Conservation (phyloP, 2,113 vertebrate species). For the Lepus americanus region DNA sequence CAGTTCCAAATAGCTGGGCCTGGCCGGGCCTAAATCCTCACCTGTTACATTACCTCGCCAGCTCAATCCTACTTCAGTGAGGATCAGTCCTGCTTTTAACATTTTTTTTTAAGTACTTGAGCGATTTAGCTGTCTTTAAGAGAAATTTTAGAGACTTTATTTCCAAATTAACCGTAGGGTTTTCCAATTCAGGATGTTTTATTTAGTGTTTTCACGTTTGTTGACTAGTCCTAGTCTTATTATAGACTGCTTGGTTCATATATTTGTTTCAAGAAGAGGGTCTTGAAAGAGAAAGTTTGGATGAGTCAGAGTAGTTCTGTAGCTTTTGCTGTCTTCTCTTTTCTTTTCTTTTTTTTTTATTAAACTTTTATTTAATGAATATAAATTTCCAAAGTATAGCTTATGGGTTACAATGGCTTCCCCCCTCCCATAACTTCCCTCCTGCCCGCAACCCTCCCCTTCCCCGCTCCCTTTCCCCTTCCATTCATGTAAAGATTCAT, state of each 20-base stretch:
- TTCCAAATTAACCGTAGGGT: conserved; percentile 19
- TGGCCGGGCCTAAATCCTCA: conserved; percentile 25
- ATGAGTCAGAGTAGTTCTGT: no score
- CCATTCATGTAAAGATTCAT: no score
- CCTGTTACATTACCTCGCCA: background rate
- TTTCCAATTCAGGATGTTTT: conserved; percentile 48
- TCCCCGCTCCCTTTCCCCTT: no score
- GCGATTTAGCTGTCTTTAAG: conserved; percentile 45
- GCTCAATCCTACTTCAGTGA: conserved; percentile 1
- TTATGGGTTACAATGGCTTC: no score
- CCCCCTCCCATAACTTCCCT: no score
- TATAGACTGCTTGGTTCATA: background rate
- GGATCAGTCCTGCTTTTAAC: background rate
- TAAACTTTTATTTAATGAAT: no score
- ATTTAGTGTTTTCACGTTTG: conserved; percentile 28
- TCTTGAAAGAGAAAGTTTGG: no score
- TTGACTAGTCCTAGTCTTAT: background rate
- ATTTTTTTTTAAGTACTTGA: conserved; percentile 53
- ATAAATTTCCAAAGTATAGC: no score
- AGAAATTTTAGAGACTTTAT: conserved; percentile 51
- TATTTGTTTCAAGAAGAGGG: background rate
- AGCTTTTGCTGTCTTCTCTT: no score
- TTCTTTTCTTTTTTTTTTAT: no score
- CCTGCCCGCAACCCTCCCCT: no score
- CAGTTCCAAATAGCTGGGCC: background rate